These are phyloP conservation scores for Cephus nigrinus DNA, from an alignment of 2,888 invertebrate species.

Conservation along the genomic window DNA sequence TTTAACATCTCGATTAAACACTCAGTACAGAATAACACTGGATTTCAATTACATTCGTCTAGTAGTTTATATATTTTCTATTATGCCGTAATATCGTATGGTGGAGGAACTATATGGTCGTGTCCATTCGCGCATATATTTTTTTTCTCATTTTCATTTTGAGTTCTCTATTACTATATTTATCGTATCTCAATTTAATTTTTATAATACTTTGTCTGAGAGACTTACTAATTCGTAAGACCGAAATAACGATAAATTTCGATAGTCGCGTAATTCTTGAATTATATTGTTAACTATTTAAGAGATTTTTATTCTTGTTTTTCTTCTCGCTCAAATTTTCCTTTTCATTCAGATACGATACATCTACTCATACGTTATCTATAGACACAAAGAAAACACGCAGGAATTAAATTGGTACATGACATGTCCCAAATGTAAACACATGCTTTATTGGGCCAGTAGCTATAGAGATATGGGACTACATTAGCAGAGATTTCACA, in stretches of 20 bases:
- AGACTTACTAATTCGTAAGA: not conserved
- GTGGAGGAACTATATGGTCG: conserved; percentile 55
- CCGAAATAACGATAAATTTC: not conserved
- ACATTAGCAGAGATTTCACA: not conserved
- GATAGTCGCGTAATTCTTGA: not conserved
- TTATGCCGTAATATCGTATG: conserved; percentile 37
- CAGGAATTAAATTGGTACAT: not conserved
- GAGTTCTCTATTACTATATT: not conserved
- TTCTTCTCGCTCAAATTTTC: not conserved
- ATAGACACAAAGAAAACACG: conserved; percentile 6
- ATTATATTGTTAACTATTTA: not conserved
- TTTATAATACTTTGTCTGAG: not conserved
- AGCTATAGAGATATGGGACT: not conserved
- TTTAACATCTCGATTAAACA: not conserved
- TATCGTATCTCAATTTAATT: not conserved
- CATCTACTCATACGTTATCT: not conserved
- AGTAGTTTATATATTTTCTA: not conserved
- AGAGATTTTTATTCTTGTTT: not conserved
- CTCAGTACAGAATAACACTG: not conserved
- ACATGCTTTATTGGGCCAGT: not conserved
- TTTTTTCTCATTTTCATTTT: conserved; percentile 22
- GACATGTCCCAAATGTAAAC: not conserved
- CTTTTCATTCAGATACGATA: not conserved
- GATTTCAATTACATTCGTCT: not conserved
- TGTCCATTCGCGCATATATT: conserved; percentile 40